These are phyloP conservation scores for Euproctis similis DNA, from an alignment of 2,888 invertebrate species.

Conservation along the genomic window DNA sequence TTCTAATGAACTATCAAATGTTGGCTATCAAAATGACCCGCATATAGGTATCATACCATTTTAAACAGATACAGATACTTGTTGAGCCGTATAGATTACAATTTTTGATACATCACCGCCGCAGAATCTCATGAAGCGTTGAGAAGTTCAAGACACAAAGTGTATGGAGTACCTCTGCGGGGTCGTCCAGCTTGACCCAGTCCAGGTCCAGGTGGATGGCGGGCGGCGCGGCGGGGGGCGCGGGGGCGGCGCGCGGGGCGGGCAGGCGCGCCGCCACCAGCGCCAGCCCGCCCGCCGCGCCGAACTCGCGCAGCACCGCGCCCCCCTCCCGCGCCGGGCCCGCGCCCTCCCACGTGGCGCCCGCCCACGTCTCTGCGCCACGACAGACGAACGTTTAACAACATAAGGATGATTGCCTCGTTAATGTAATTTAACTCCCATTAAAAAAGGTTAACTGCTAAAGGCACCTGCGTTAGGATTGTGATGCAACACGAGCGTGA, in stretches of 20 bases:
- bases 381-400: too few relatives aligned
- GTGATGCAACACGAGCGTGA: constrained; percentile 53
- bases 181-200: constrained; percentile 80
- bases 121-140: too few relatives aligned
- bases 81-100: too few relatives aligned
- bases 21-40: too few relatives aligned
- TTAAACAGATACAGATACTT: too few relatives aligned
- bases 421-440: too few relatives aligned
- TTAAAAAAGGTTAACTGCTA: too few relatives aligned
- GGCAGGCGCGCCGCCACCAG: constrained; percentile 92
- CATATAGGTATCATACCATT: too few relatives aligned
- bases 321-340: constrained; percentile 2
- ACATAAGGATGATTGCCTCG: too few relatives aligned
- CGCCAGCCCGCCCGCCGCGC: constrained; percentile 90
- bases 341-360: constrained; percentile 34
- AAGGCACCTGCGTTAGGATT: constrained; percentile 33
- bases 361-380: constrained; percentile 32
- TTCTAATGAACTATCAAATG: too few relatives aligned
- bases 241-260: constrained; percentile 87
- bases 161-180: constrained; percentile 78
- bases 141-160: too few relatives aligned
- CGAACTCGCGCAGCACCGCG: constrained; percentile 86
- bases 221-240: constrained; percentile 72
- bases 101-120: too few relatives aligned
- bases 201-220: constrained; percentile 69